phyloP scores from a whole-genome alignment of 2,888 invertebrate species.

The Digitonthophagus gazella region DNA sequence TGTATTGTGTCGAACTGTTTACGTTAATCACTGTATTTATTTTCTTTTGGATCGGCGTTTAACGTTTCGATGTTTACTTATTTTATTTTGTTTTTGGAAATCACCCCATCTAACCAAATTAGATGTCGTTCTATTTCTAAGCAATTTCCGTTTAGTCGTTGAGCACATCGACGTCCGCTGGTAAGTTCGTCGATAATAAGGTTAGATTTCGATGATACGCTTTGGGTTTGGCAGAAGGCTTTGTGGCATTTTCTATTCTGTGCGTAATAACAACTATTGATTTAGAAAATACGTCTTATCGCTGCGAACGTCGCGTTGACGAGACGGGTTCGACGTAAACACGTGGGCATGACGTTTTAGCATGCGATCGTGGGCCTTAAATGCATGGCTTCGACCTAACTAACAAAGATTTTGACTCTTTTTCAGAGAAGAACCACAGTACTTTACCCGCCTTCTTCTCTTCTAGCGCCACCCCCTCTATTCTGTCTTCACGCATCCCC shows the following conservation, averaged over 20 bases:
- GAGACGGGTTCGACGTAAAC: neutral
- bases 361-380: neutral
- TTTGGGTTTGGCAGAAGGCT: constrained; percentile 5
- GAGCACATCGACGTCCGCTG: neutral
- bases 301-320: neutral
- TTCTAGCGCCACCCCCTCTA: constrained; percentile 2
- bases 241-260: constrained; percentile 2
- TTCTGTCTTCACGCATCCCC: constrained; percentile 4
- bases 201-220: constrained; percentile 7
- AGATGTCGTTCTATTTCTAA: constrained; percentile 14
- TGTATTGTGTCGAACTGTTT: neutral
- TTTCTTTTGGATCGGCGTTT: neutral
- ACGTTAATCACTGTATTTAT: neutral
- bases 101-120: constrained; percentile 11
- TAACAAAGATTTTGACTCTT: constrained; percentile 4
- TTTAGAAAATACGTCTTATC: constrained; percentile 4
- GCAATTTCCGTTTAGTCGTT: neutral
- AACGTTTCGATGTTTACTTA: constrained; percentile 1
- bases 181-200: constrained; percentile 6
- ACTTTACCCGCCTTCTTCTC: constrained; percentile 5
- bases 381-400: constrained; percentile 12
- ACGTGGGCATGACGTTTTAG: constrained; percentile 1
- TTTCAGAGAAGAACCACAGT: constrained; percentile 13
- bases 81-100: constrained; percentile 6
- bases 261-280: constrained; percentile 16